These are phyloP conservation scores for Parazoanthus swiftii DNA, from an alignment of 92 coral and sea anemone species.

Conservation along the genomic window DNA sequence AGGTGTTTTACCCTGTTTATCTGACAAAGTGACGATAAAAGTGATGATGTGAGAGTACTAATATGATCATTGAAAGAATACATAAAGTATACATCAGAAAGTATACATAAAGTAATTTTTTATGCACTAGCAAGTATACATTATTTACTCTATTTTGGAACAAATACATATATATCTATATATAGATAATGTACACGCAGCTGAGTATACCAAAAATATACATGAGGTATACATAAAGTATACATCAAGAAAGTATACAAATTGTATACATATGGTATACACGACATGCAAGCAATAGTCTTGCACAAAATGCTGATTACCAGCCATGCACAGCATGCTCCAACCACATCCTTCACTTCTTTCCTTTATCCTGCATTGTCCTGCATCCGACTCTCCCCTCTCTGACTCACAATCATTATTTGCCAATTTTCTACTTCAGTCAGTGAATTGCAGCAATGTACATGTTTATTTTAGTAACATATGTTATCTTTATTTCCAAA, in stretches of 20 bases:
- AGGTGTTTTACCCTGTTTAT: too few relatives aligned
- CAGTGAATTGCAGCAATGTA: conserved; percentile 4
- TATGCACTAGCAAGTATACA: conserved; percentile 17
- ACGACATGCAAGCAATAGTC: not conserved
- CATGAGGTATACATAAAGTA: conserved; percentile 1
- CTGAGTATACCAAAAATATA: conserved; percentile 11
- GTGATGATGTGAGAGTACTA: too few relatives aligned
- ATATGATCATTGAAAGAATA: too few relatives aligned
- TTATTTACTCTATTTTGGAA: conserved; percentile 20
- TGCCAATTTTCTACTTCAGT: not conserved
- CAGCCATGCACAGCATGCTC: not conserved
- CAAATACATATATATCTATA: conserved; percentile 5
- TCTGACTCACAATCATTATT: conserved; percentile 15
- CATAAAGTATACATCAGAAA: too few relatives aligned
- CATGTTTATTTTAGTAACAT: not conserved
- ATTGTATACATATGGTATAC: conserved; percentile 13
- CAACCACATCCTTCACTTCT: not conserved
- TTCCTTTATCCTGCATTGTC: not conserved
- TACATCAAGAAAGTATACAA: conserved; percentile 16
- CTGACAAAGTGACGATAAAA: too few relatives aligned
- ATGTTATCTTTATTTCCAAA: not conserved
- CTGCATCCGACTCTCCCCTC: not conserved
- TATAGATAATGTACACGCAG: conserved; percentile 4
- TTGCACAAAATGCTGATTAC: not conserved
- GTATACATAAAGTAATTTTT: conserved; percentile 12